Evolutionary conservation across 23 tunicate genomes (phyloP).

Genomic region (Corella eumyota): DNA sequence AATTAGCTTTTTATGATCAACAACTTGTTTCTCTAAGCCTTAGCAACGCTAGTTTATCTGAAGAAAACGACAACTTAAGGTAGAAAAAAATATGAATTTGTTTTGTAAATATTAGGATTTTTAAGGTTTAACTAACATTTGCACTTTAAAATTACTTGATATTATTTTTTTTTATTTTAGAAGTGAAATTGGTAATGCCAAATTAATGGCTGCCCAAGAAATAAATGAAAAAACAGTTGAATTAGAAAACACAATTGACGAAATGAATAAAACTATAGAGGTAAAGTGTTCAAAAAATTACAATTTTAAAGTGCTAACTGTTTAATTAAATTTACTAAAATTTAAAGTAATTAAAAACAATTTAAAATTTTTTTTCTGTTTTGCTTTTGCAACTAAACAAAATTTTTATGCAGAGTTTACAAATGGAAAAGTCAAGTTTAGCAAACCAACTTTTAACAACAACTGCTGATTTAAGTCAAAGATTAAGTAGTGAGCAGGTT

Average conservation of each 20-base stretch:
- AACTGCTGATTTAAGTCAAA: slow-evolving; percentile 26
- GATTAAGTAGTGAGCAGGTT: slow-evolving; percentile 79
- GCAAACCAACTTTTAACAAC: slow-evolving; percentile 4
- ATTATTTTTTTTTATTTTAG: not conserved
- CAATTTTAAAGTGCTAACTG: not conserved
- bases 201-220: no score
- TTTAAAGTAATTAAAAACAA: not conserved
- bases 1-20: slow-evolving; percentile 56
- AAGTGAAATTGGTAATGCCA: not conserved
- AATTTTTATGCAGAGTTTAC: slow-evolving; percentile 24
- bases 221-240: no score
- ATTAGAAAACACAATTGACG: no score
- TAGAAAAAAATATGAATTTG: slow-evolving; percentile 1
- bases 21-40: slow-evolving; percentile 69
- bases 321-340: not conserved
- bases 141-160: not conserved
- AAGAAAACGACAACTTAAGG: slow-evolving; percentile 88
- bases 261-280: no score
- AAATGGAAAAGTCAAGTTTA: slow-evolving; percentile 12
- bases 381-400: no score
- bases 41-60: slow-evolving; percentile 67
- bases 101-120: not conserved
- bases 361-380: not conserved
- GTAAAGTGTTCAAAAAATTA: no score
- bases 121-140: no score